Percentiles rank a stretch among this genome's conserved stretches.
Evolutionary conservation across 2,888 invertebrate genomes (phyloP).

Genomic region (Euzophera pinguis): DNA sequence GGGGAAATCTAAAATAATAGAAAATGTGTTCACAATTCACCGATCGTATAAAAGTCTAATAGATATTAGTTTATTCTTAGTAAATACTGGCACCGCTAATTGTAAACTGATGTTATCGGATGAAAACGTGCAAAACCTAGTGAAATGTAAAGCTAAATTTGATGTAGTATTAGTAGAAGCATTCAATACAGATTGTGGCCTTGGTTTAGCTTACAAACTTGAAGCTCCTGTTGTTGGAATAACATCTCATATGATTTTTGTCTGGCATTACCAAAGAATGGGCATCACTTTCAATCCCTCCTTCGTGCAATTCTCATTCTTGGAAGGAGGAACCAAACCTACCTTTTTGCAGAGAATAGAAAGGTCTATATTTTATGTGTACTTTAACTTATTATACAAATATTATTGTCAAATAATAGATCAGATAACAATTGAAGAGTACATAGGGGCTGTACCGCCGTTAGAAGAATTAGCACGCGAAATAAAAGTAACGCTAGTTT

Average conservation of each 20-base stretch:
- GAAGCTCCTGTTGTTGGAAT: constrained; percentile 68
- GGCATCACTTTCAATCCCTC: constrained; percentile 75
- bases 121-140: constrained; percentile 27
- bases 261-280: constrained; percentile 72
- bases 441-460: constrained; percentile 59
- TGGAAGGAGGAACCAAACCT: constrained; percentile 59
- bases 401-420: constrained; percentile 29
- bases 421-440: constrained; percentile 34
- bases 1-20: constrained; percentile 21
- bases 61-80: constrained; percentile 14
- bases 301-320: constrained; percentile 69
- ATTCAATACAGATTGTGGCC: constrained; percentile 75
- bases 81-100: constrained; percentile 19
- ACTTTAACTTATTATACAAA: constrained; percentile 8
- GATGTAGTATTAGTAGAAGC: constrained; percentile 70
- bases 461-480: constrained; percentile 65
- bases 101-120: constrained; percentile 25
- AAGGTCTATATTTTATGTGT: constrained; percentile 29
- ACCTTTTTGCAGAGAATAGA: constrained; percentile 56
- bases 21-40: constrained; percentile 24
- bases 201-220: constrained; percentile 71
- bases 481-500: constrained; percentile 68
- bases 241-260: constrained; percentile 69
- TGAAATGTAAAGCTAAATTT: constrained; percentile 47
- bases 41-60: constrained; percentile 17